Percentiles rank a stretch among this genome's conserved stretches.
phyloP scores from a whole-genome alignment of 2,797 vertebrate species.

The Gouania willdenowi region DNA sequence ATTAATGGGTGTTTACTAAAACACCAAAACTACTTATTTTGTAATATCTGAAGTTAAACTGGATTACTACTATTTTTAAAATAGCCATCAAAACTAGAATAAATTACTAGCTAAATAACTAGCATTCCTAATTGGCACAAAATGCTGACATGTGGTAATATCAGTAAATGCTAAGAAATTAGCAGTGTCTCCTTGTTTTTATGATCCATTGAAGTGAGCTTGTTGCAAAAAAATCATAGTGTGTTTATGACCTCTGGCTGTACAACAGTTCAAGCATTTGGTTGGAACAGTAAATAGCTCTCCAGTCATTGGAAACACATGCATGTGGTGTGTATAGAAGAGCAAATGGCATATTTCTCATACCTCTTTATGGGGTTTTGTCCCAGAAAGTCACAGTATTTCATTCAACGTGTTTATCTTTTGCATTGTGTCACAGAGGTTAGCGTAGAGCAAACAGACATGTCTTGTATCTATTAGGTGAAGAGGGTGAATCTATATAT shows the following conservation, averaged over 20 bases:
- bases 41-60: too few relatives aligned
- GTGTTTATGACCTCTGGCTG: slow-evolving; percentile 5
- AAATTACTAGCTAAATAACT: too few relatives aligned
- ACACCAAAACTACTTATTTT: too few relatives aligned
- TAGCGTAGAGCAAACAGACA: slow-evolving; percentile 23
- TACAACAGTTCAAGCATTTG: slow-evolving; percentile 11
- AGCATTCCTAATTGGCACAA: too few relatives aligned
- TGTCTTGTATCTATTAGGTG: slow-evolving; percentile 39
- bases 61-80: too few relatives aligned
- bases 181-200: too few relatives aligned
- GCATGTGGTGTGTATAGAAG: slow-evolving; percentile 5
- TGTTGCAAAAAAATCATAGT: too few relatives aligned
- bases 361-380: slow-evolving; percentile 1
- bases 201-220: too few relatives aligned
- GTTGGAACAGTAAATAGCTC: slow-evolving; percentile 5
- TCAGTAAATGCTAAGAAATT: too few relatives aligned
- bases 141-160: too few relatives aligned
- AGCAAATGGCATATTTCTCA: background rate
- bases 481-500: slow-evolving; percentile 30
- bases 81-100: too few relatives aligned
- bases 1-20: too few relatives aligned
- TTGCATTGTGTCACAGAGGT: slow-evolving; percentile 1
- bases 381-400: slow-evolving; percentile 1
- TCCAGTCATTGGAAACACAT: slow-evolving; percentile 1
- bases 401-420: background rate